A percentile compares a stretch with the other conserved stretches of the same genome.
Conservation (phyloP, 92 coral and sea anemone species). For the Palythoa grandiflora region DNA sequence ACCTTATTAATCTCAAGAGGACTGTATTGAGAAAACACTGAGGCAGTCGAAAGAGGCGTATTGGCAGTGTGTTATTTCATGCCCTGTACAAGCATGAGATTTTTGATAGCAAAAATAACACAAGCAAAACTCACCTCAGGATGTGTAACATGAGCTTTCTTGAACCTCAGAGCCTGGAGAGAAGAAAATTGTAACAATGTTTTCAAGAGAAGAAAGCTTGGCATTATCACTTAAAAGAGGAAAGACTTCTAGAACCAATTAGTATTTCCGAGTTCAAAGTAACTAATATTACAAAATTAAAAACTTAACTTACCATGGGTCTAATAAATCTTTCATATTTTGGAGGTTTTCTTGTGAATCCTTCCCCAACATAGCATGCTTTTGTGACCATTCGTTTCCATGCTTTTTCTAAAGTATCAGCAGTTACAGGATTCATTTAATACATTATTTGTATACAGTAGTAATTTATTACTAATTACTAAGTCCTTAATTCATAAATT, state of each 20-base stretch:
- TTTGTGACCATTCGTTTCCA: conserved; percentile 99
- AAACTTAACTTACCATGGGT: conserved; percentile 86
- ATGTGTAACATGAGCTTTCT: conserved; percentile 97
- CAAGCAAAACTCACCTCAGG: conserved; percentile 81
- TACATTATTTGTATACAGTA: neutral
- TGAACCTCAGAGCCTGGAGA: conserved; percentile 87
- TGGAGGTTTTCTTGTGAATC: conserved; percentile 99
- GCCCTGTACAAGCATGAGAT: too few relatives aligned
- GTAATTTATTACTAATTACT: neutral
- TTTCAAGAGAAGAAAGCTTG: neutral
- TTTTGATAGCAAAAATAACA: neutral
- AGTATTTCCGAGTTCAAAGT: too few relatives aligned
- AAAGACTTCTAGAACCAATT: too few relatives aligned
- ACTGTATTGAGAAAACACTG: too few relatives aligned
- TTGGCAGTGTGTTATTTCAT: too few relatives aligned
- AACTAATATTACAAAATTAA: too few relatives aligned
- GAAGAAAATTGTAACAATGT: neutral
- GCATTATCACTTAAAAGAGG: neutral
- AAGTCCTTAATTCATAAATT: too few relatives aligned
- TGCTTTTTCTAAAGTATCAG: conserved; percentile 72
- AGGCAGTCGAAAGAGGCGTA: too few relatives aligned
- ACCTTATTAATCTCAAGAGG: too few relatives aligned
- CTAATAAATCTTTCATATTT: conserved; percentile 98
- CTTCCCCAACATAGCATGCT: conserved; percentile 98
- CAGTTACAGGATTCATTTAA: too few relatives aligned